Evolutionary conservation across 1,140 invertebrate species (phyloP), one percentile per base, ranked within the genome.

Genomic region (Calycopis cecrops): DNA sequence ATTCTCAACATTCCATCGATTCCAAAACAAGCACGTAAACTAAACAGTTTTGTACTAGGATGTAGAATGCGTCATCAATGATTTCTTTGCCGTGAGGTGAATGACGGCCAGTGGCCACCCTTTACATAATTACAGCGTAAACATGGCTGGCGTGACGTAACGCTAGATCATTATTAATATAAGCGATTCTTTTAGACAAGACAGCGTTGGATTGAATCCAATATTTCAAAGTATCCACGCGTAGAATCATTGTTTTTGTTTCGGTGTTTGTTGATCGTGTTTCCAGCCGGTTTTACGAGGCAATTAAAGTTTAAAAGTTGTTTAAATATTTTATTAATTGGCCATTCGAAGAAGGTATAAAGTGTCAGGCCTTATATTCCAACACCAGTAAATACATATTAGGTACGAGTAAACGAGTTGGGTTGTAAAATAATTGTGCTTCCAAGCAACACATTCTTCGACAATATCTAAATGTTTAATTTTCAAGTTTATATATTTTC

Each of bases 31-130:
- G 12, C 14, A 9, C 17, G 40, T 44, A 44, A 44, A 44, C 40
- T 44, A 28, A 28, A 28, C 21, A 28, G 21, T 28, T n/a, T 28
- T 28, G 21, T 44, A 14, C 40, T 44, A 44, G 40, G 40, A 44
- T 38, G 21, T 42, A 34, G 55, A 54, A 62, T 62, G 57, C 61
- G 61, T 63, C 61, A 63, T 50, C 34, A n/a, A 11, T 44, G 54
- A 61, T 62, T 51, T 61, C 55, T 61, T 61, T 55, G 52, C 48
- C 55, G 35, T 35, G 52, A 62, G 57, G 62, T 65, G 63, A 62
- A 65, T 65, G 60, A 60, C 40, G 42, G 33, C 28, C 38, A 53
- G 60, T 28, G 42, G 33, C 28, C 38, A 53, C 59, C 47, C 55
- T 57, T 58, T 62, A 62, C 60, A 62, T 57, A 63, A 56, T 56